Evolutionary conservation across 92 coral and sea anemone genomes (phyloP).

Genomic region (Bergia sp.): DNA sequence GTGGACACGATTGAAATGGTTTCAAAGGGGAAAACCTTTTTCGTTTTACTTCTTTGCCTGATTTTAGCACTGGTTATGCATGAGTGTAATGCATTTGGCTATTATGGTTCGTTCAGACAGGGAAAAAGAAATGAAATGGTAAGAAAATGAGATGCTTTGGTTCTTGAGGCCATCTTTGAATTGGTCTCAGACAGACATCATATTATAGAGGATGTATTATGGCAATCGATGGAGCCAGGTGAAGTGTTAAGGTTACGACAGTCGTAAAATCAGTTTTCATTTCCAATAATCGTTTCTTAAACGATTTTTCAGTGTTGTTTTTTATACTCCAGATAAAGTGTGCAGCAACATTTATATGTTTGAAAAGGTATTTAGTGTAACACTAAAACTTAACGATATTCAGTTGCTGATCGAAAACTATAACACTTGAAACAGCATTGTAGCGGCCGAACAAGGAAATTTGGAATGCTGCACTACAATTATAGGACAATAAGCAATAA

Average conservation of each 20-base stretch:
- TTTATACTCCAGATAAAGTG: too few relatives aligned
- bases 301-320: too few relatives aligned
- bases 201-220: too few relatives aligned
- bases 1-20: neutral
- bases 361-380: too few relatives aligned
- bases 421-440: neutral
- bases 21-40: neutral
- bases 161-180: neutral
- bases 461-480: neutral
- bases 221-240: neutral
- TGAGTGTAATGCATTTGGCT: conserved; percentile 1
- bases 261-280: neutral
- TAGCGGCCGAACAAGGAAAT: neutral
- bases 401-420: neutral
- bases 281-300: too few relatives aligned
- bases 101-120: conserved; percentile 6
- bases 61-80: neutral
- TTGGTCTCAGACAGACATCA: neutral
- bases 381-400: neutral
- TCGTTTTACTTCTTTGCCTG: neutral
- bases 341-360: too few relatives aligned
- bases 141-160: neutral
- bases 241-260: neutral
- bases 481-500: too few relatives aligned
- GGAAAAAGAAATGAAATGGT: conserved; percentile 25